Conservation (phyloP, 2,113 vertebrate genomes). For the Oncorhynchus mykiss region DNA sequence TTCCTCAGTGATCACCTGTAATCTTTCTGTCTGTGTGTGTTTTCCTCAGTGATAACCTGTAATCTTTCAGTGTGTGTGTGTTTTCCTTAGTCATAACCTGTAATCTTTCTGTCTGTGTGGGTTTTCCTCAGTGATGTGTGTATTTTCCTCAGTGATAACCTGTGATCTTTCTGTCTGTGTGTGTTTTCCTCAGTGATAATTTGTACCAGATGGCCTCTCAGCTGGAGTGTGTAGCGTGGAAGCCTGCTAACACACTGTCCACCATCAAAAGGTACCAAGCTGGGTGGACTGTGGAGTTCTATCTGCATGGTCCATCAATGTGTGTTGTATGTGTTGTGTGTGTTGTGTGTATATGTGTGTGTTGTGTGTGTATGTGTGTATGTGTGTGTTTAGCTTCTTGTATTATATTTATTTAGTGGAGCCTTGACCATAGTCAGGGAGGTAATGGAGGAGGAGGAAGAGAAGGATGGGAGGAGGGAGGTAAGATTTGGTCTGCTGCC, state of each 20-base stretch:
- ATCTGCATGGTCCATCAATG: no score
- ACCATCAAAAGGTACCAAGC: conserved; percentile 63
- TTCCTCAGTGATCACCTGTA: conserved; percentile 66
- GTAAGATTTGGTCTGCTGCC: background rate
- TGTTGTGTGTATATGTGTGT: no score
- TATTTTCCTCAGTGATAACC: conserved; percentile 61
- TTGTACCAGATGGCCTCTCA: conserved; percentile 72
- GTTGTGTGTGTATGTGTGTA: no score
- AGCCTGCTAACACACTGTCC: conserved; percentile 65
- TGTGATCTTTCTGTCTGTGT: conserved; percentile 39
- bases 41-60: conserved; percentile 64
- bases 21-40: conserved; percentile 17
- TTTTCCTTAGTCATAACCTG: conserved; percentile 62
- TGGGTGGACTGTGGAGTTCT: no score
- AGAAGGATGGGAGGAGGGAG: no score
- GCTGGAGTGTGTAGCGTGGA: conserved; percentile 72
- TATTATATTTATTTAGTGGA: background rate
- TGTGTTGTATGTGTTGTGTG: no score
- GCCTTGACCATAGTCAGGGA: background rate
- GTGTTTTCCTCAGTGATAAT: conserved; percentile 60
- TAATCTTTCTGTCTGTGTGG: conserved; percentile 31
- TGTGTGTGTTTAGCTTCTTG: background rate
- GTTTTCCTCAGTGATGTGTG: conserved; percentile 52
- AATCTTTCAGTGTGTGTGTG: conserved; percentile 22
- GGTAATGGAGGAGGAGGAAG: background rate